Conservation (phyloP, 2,113 vertebrate species). For the Dipodomys merriami region DNA sequence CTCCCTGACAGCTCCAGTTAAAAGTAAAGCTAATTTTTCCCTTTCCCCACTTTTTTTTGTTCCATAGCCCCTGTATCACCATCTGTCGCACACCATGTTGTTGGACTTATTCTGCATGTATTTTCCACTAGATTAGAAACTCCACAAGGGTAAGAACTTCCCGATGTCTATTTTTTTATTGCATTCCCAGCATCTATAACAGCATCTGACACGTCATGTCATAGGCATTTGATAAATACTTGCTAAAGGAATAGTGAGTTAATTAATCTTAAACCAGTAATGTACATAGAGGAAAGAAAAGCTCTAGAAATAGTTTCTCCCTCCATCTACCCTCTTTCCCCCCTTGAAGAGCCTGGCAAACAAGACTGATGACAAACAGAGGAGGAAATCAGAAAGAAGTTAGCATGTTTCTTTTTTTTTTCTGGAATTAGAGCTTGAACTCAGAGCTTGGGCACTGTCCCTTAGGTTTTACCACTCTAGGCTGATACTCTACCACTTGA, state of each 20-base stretch:
- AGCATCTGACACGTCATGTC: neutral
- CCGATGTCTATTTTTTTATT: neutral
- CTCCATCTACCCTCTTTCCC: neutral
- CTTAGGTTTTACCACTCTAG: too few relatives aligned
- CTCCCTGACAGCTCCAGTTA: neutral
- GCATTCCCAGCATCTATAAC: neutral
- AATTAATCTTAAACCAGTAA: neutral
- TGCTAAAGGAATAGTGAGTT: conserved; percentile 18
- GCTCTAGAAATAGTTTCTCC: neutral
- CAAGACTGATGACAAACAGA: neutral
- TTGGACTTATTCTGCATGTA: neutral
- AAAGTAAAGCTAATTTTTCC: neutral
- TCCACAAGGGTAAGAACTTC: neutral
- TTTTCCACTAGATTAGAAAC: neutral
- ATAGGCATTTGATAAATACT: neutral
- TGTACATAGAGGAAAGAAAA: neutral
- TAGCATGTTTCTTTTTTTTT: too few relatives aligned
- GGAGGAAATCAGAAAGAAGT: neutral
- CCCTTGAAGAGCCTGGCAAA: neutral
- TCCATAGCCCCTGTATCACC: neutral
- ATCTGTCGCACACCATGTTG: neutral
- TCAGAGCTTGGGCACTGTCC: too few relatives aligned
- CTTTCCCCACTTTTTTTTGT: neutral
- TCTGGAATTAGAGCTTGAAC: too few relatives aligned
- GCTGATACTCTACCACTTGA: too few relatives aligned